Conservation (phyloP, 2,797 vertebrate species). For the Tapera naevia region DNA sequence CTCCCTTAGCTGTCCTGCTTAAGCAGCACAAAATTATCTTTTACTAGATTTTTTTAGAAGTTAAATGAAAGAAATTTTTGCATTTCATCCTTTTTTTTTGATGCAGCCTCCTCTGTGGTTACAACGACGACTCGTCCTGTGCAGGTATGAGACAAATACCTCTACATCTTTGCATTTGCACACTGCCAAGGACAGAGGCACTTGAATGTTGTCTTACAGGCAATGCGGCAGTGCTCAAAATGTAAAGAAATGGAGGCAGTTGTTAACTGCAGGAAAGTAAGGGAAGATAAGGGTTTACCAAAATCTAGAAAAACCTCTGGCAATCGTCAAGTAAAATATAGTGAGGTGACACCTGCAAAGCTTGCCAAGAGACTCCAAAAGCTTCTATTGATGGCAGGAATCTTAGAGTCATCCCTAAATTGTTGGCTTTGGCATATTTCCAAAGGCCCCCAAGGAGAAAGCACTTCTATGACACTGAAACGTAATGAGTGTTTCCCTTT, state of each 20-base stretch:
- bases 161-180: background rate
- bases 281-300: background rate
- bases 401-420: background rate
- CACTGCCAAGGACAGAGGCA: accelerated
- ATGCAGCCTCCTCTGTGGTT: background rate
- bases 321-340: background rate
- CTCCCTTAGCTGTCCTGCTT: background rate
- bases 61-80: background rate
- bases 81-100: background rate
- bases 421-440: background rate
- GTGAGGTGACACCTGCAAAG: background rate
- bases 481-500: background rate
- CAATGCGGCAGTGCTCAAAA: background rate
- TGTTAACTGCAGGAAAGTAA: background rate
- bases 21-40: background rate
- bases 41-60: background rate
- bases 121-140: background rate
- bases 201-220: accelerated
- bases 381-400: background rate
- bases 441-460: background rate
- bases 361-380: background rate
- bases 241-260: background rate
- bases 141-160: too few relatives aligned
- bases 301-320: background rate
- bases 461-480: background rate